Base-by-base conservation (phyloP, 2,888 invertebrate genomes). In the Electrophaes corylata region DNA sequence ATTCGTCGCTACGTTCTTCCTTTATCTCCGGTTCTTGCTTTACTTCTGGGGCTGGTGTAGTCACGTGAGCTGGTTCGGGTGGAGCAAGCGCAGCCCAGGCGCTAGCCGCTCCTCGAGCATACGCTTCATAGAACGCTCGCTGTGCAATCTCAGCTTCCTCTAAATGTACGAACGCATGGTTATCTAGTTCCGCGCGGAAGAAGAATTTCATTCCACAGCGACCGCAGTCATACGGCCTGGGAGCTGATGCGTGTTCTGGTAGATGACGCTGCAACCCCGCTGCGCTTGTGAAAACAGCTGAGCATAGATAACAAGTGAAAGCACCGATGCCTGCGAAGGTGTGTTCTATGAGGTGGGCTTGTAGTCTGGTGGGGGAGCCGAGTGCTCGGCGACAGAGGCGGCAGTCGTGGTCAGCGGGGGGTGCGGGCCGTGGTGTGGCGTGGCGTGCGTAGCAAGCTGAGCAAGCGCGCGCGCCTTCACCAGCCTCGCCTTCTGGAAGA, bases 131-230 rank as follows among this genome's bases (percentile, higher is more conserved):
- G 56, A 91, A 91, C 10, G 88, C 91, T 55, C 91, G 77, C 62
- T 91, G 91, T 2, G 91, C 90, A 48, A 92, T 81, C 68, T 91
- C 91, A 0, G 90, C 91, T 63, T 94, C 94, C 62, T 92, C 92
- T 3, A 92, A 71, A 65, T 94, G 94, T 11, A 93, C 92, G 47
- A 94, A 93, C 8, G 94, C 92, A 79, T 98, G 98, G 79, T 98
- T 98, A 71, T 98, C 97, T 3, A 98, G 86, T 79, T 98, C 98
- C 0, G 97, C 96, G 29, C 96, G 94, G 91, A 98, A 98, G 89
- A 97, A 98, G 88, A 97, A 98, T 70, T 96, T 96, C 64, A 96
- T 93, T 0, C 94, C 94, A 78, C 98, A 98, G 12, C 95, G 93
- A 10, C 93, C 93, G 79, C 98, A 98, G 79, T 96, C 96, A 82